A percentile compares a stretch with the other conserved stretches of the same genome.
Evolutionary conservation across 2,797 vertebrate genomes (phyloP).

Genomic region (Smutsia gigantea): DNA sequence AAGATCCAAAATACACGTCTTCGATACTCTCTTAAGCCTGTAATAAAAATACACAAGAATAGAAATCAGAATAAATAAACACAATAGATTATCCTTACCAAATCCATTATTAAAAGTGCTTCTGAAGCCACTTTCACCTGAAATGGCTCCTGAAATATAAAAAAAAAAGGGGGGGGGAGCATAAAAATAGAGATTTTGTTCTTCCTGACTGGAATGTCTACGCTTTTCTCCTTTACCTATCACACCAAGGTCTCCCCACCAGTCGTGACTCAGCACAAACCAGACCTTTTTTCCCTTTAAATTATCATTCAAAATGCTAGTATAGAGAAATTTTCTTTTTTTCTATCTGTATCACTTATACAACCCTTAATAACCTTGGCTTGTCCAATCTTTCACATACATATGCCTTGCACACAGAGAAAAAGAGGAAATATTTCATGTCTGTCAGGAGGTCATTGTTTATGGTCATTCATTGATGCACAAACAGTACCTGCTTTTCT

Average conservation of each 20-base stretch:
- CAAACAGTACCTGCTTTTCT: constrained; percentile 90
- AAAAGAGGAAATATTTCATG: background rate
- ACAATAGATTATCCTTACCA: constrained; percentile 89
- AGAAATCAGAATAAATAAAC: constrained; percentile 57
- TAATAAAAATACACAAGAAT: constrained; percentile 70
- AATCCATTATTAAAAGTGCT: constrained; percentile 97
- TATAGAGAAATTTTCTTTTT: constrained; percentile 10
- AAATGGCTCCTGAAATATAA: constrained; percentile 93
- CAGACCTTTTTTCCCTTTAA: background rate
- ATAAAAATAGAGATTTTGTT: constrained; percentile 67
- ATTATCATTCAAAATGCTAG: background rate
- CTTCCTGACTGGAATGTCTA: background rate
- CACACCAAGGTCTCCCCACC: background rate
- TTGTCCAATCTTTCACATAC: background rate
- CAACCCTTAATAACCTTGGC: background rate
- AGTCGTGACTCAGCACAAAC: background rate
- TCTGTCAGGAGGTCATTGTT: background rate
- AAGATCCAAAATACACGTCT: constrained; percentile 78
- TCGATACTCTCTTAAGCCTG: constrained; percentile 77
- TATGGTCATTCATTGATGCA: background rate
- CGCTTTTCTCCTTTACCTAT: constrained; percentile 8
- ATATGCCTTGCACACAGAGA: background rate
- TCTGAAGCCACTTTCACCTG: constrained; percentile 94
- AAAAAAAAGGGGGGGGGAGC: constrained; percentile 35
- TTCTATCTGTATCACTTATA: background rate